Base-by-base conservation (phyloP, 2,888 invertebrate species). In the Lasioglossum zephyrum region DNA sequence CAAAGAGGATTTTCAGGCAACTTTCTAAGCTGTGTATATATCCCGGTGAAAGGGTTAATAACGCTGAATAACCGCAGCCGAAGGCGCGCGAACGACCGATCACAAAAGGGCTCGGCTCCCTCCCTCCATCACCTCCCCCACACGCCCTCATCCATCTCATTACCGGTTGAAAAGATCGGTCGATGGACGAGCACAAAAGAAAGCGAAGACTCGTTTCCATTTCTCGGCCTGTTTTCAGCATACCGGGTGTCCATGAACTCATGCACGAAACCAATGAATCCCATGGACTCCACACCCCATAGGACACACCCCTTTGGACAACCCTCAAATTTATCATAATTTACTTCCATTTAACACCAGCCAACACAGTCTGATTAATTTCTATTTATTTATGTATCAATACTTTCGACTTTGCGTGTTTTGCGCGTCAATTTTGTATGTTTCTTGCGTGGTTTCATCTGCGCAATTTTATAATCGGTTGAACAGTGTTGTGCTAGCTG, bases 11-110 rank as follows among this genome's bases (percentile, higher is more conserved):
- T 82, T 73, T 77, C 73, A 57, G 53, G 57, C 70, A 36, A 75
- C 84, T 84, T 84, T 84, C 84, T 84, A 84, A 70, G 49, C 44
- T 36, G 26, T 13, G 73, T 41, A 18, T 63, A 31, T 63, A 63
- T 74, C 60, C 60, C 77, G 70, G 84, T 74, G 82, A 78, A 74
- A 84, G 78, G 84, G 84, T 75, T 72, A 84, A 84, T 49, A 39
- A 78, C 72, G 39, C 31, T 26, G 82, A 44, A 36, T 26, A 75
- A 41, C 74, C 31, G 53, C 44, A 31, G 22, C 41, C 39, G 26
- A 74, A 78, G 16, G 53, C 53, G 57, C 53, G 57, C 39, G 73
- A n/a, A 49, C 26, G 69, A 63, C 39, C 9, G 63, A 31, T 70
- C 36, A 75, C 36, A 81, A 82, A 82, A 81, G 82, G 73, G 76